Conservation (phyloP, 2,113 vertebrate species). For the Podocnemis expansa region DNA sequence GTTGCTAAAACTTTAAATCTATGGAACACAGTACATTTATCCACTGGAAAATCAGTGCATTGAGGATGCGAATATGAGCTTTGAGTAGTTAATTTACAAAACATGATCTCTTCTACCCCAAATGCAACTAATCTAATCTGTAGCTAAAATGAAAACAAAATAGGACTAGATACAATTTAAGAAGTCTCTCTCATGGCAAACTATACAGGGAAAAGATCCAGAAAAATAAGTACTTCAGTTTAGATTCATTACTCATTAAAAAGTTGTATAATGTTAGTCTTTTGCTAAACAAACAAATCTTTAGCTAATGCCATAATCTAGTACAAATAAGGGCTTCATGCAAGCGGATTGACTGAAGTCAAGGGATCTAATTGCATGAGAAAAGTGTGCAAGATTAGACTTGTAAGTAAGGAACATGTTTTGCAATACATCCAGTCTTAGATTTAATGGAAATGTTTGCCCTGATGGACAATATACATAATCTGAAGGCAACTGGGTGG, state of each 20-base stretch:
- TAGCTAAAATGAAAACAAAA: constrained; percentile 7
- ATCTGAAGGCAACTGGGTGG: constrained; percentile 7
- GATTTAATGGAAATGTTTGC: constrained; percentile 14
- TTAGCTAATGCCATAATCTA: constrained; percentile 47
- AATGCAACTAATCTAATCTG: background rate
- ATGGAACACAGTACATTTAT: background rate
- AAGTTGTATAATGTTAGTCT: constrained; percentile 30
- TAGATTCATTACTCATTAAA: constrained; percentile 25
- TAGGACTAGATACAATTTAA: background rate
- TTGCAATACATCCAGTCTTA: constrained; percentile 9
- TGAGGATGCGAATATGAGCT: background rate
- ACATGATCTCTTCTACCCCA: background rate
- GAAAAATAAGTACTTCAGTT: constrained; percentile 41
- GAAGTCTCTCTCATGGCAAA: background rate
- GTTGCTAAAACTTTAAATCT: constrained; percentile 24
- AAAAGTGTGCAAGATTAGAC: constrained; percentile 43
- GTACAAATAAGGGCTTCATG: constrained; percentile 12
- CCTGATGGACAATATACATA: background rate
- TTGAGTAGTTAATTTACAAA: background rate
- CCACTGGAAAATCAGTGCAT: background rate
- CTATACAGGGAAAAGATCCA: constrained; percentile 10
- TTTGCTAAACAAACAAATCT: constrained; percentile 63
- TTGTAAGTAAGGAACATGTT: constrained; percentile 38
- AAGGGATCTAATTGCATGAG: constrained; percentile 31
- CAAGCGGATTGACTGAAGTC: constrained; percentile 39